A percentile compares a stretch with the other conserved stretches of the same genome.
These are phyloP conservation scores for Micrasema longulum DNA, from an alignment of 1,140 invertebrate genomes.

Conservation along the genomic window DNA sequence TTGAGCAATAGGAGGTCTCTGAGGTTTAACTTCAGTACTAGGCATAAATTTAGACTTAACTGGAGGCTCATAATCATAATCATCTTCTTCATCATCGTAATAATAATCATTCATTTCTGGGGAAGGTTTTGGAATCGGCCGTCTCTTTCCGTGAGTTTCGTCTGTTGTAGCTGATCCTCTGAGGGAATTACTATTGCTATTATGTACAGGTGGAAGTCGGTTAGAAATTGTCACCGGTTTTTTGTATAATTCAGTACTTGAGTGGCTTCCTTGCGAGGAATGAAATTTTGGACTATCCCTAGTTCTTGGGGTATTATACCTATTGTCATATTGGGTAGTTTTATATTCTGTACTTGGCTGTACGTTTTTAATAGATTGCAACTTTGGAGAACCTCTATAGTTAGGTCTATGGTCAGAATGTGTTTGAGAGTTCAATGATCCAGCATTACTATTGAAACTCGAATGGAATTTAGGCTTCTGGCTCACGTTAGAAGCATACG, in stretches of 20 bases:
- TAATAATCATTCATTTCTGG: conserved; percentile 69
- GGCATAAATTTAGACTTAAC: conserved; percentile 73
- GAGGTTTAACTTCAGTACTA: conserved; percentile 69
- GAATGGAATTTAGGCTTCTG: conserved; percentile 31
- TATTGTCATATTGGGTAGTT: not conserved
- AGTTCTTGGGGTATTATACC: too few relatives aligned
- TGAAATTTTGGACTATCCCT: conserved; percentile 9
- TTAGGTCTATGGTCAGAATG: not conserved
- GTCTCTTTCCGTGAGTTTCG: conserved; percentile 59
- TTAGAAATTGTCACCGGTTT: conserved; percentile 16
- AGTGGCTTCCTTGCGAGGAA: conserved; percentile 1
- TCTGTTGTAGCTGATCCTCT: conserved; percentile 53
- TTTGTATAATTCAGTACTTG: conserved; percentile 16
- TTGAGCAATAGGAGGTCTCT: conserved; percentile 65
- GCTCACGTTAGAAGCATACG: not conserved
- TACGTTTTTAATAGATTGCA: conserved; percentile 5
- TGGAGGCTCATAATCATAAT: conserved; percentile 68
- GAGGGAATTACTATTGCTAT: conserved; percentile 23
- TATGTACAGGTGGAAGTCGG: conserved; percentile 6
- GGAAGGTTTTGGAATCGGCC: conserved; percentile 66
- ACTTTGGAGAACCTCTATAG: conserved; percentile 21
- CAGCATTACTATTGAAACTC: conserved; percentile 14
- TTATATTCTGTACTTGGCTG: conserved; percentile 1
- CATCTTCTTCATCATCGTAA: conserved; percentile 68
- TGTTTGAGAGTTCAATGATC: not conserved